Percentiles rank a stretch among this genome's conserved stretches.
phyloP scores from a whole-genome alignment of 2,113 vertebrate genomes.

The Myotis brandtii region DNA sequence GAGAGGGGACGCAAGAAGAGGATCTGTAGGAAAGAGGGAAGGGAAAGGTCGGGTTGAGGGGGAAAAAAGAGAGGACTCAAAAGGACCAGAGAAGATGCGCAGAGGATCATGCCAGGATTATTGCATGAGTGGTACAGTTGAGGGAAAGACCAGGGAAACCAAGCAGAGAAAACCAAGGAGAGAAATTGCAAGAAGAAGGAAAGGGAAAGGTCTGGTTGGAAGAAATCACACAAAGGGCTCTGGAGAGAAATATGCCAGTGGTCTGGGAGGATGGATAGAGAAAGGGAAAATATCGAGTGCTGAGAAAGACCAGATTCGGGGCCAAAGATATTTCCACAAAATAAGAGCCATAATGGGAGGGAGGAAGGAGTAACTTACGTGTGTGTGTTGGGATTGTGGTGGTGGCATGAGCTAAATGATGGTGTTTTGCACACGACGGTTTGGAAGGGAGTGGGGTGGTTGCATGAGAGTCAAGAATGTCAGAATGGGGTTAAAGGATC shows the following conservation, averaged over 20 bases:
- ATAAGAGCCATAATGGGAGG: not conserved
- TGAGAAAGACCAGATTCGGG: not conserved
- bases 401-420: not conserved
- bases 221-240: too few relatives aligned
- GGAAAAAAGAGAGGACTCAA: rapidly evolving
- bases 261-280: not conserved
- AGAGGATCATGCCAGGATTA: too few relatives aligned
- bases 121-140: too few relatives aligned
- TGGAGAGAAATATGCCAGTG: too few relatives aligned
- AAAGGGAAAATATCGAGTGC: not conserved
- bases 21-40: not conserved
- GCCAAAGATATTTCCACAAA: not conserved
- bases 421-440: not conserved
- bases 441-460: not conserved
- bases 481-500: too few relatives aligned
- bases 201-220: too few relatives aligned
- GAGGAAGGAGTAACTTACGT: not conserved
- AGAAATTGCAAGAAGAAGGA: too few relatives aligned
- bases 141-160: too few relatives aligned
- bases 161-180: too few relatives aligned
- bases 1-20: not conserved
- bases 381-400: not conserved
- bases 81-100: not conserved
- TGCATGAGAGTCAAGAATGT: too few relatives aligned
- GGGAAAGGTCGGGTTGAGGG: not conserved